Evolutionary conservation across 2,113 vertebrate genomes (phyloP), one percentile per base, ranked within the genome.

Genomic region (Centropus unirufus): DNA sequence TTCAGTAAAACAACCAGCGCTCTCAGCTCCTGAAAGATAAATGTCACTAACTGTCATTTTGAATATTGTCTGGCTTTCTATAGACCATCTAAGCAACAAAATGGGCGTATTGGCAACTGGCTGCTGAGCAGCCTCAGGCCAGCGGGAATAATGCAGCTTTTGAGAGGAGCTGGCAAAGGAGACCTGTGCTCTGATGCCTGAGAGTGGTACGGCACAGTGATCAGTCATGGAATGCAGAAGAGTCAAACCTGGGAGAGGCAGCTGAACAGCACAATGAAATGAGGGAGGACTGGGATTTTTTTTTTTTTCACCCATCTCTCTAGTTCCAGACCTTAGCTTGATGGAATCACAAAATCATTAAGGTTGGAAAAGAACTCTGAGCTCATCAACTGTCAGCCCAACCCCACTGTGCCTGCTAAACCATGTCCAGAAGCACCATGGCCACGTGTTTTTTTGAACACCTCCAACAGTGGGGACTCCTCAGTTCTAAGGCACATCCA

Each of bases 221-320:
- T 9, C 12, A 8, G 20, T 2, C 15, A 34, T 1, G 5, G 55
- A 47, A 46, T 0, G 12, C 22, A 9, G 8, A 39, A 23, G 17
- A 68, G 22, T 19, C 22, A 22, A 36, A 19, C 11, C 14, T 1
- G 8, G 13, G 34, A 47, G 32, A 27, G 24, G 44, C 40, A n/a
- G 30, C 24, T 36, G 16, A 42, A 36, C 0, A 27, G 61, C 34
- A 14, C 2, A 23, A 34, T 7, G 5, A 52, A 36, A 14, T 32
- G 21, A 4, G 21, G 3, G 2, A 59, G 17, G 14, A 26, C 8
- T 58, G 1, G 6, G 39, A 42, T 22, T 69, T 73, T 17, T 36
- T 69, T 73, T 17, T 36, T 36, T 16, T 40, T 27, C 36, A 18
- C 12, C 11, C 2, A 21, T 54, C 3, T 29, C 12, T 47, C 83